Base-by-base conservation (phyloP, 2,888 invertebrate genomes). In the Mythimna vitellina region DNA sequence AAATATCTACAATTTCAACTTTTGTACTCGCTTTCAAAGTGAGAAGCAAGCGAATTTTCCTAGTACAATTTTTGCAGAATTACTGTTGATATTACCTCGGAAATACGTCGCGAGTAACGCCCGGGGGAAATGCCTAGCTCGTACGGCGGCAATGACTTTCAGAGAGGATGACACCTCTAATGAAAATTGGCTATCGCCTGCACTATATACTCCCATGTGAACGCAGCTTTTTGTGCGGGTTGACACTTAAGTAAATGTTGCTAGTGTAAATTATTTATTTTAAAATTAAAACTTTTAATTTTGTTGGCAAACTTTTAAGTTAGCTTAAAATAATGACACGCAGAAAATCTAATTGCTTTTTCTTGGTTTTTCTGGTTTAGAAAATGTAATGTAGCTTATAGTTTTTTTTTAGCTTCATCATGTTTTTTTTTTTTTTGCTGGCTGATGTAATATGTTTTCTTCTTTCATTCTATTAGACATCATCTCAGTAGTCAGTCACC, bases 101-200 rank as follows among this genome's bases (percentile, higher is more conserved):
- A 79, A 82, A 83, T 82, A 84, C 78, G 77, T 73, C 67, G 76
- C 67, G 54, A 51, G 73, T 57, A 61, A 35, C 61, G 69, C 88
- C 72, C 85, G 32, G 53, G 88, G 88, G 86, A 88, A 85, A 86
- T 84, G 79, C 71, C 63, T 76, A 72, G 63, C 80, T 77, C 77
- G 78, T 57, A 57, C 64, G 65, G 64, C 66, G 70, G 76, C 82
- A 71, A 79, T 80, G 83, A 75, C 76, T 83, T 86, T 84, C 65
- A 68, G 46, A 65, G 70, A 61, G 70, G 76, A 65, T 60, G 80
- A 78, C 73, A 80, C 76, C 73, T 82, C 71, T 85, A 84, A 86
- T 86, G 77, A 80, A 84, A 82, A 86, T 86, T 80, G 70, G 77
- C 82, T 82, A 68, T 76, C 70, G 69, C 56, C 74, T 54, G 58